These are phyloP conservation scores for Turritopsis dohrnii DNA, from an alignment of 30 jellyfish, hydroid and myxozoan species.

Conservation along the genomic window DNA sequence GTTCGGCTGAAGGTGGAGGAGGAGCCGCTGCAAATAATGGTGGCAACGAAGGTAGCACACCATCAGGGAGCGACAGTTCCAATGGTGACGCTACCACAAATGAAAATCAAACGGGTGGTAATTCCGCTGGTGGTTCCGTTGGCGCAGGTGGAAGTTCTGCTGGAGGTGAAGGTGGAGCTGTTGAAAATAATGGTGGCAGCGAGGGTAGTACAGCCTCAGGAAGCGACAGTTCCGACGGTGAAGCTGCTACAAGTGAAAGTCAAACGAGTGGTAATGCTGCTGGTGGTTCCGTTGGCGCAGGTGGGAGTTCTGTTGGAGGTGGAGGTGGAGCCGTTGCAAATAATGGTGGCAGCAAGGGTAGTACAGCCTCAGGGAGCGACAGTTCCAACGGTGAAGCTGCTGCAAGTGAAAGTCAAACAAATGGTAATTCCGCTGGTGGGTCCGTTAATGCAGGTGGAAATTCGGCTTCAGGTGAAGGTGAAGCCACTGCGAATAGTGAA, in stretches of 20 bases:
- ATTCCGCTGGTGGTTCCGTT: background rate
- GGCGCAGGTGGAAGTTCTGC: background rate
- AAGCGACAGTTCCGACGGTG: background rate
- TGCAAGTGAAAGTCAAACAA: conserved; percentile 31
- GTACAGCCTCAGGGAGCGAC: conserved; percentile 50
- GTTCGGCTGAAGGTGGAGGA: background rate
- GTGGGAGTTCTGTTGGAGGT: background rate
- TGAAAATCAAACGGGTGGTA: background rate
- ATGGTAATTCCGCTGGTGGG: conserved; percentile 57
- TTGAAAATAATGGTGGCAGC: background rate
- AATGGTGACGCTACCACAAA: background rate
- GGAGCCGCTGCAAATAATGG: background rate
- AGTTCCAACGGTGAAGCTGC: conserved; percentile 44
- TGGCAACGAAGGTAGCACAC: no score
- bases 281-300: background rate
- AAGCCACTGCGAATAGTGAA: conserved; percentile 38
- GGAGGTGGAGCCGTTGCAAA: background rate
- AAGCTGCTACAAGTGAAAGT: background rate
- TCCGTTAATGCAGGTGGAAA: conserved; percentile 44
- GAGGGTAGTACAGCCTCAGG: background rate
- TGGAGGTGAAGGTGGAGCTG: background rate
- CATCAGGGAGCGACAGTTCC: no score
- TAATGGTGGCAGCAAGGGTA: conserved; percentile 19
- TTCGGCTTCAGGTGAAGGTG: conserved; percentile 39
- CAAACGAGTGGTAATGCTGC: background rate